Base-by-base conservation (phyloP, 2,113 vertebrate species). In the Embiotoca jacksoni region DNA sequence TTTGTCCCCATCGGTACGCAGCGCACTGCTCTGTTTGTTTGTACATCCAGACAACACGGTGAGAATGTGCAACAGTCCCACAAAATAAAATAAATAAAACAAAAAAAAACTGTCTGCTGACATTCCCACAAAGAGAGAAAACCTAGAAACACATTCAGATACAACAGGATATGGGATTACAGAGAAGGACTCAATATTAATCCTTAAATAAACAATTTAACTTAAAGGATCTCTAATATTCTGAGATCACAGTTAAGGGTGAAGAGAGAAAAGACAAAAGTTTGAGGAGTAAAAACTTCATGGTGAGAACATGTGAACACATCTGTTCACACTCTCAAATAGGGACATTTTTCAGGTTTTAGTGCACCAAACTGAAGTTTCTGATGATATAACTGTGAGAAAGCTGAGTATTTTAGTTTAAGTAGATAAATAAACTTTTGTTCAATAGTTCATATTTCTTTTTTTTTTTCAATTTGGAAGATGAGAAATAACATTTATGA, bases 11-110 rank as follows among this genome's bases (percentile, higher is more conserved):
- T 55, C 66, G 67, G 78, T 56, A 23, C 23, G 23, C 23, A 23
- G 23, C 23, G 23, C 23, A 23, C 23, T 23, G 59, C 77, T 81
- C 70, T 23, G 52, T 73, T 85, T 92, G 88, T 91, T 91, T 89
- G 89, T 72, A 73, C 84, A 88, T 59, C 61, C 77, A 74, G 77
- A 37, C 65, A 84, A 10, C 56, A 15, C 16, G 85, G n/a, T 90
- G 85, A 89, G 89, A 91, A 87, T 13, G 52, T 31, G 66, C 1
- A 66, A 62, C 78, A 5, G 85, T 80, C 87, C 78, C 87, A 88
- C 81, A 79, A 32, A 75, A 44, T 23, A 23, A 23, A 23, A 23
- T 23, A 23, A 23, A 23, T 23, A 23, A 32, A 75, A 39, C 52
- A 3, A 37, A 6, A 44, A 44, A 63, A 70, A 31, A 77, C 53